These are phyloP conservation scores for Galaxea fascicularis DNA, from an alignment of 92 coral and sea anemone genomes.

Conservation along the genomic window DNA sequence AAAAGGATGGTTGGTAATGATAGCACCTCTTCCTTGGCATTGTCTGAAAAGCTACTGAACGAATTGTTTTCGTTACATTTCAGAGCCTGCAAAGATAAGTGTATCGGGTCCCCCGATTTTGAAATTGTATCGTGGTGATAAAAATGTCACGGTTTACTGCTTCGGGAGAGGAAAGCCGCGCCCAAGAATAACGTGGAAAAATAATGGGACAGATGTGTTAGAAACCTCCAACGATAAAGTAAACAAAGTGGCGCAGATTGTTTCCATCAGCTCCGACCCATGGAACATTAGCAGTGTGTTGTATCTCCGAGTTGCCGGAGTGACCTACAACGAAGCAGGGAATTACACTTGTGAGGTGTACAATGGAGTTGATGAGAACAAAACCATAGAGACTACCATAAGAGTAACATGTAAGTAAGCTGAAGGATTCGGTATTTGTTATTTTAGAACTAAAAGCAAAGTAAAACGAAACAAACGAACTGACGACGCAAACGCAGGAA, in stretches of 20 bases:
- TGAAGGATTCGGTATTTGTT: no score
- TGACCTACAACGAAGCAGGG: slow-evolving; percentile 57
- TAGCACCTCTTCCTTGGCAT: no score
- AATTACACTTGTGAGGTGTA: slow-evolving; percentile 70
- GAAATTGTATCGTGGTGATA: neutral
- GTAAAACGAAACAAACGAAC: neutral
- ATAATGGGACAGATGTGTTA: slow-evolving; percentile 23
- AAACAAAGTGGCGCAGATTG: slow-evolving; percentile 44
- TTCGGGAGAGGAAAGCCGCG: slow-evolving; percentile 63
- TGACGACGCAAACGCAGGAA: neutral
- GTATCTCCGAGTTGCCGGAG: slow-evolving; percentile 56
- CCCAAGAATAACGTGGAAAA: slow-evolving; percentile 57
- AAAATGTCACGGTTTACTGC: slow-evolving; percentile 44
- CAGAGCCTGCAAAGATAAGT: slow-evolving; percentile 8
- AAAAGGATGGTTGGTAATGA: no score
- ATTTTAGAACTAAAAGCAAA: no score
- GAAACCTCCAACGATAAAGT: neutral
- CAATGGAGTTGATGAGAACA: slow-evolving; percentile 7
- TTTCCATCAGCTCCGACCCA: slow-evolving; percentile 32
- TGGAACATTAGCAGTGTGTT: slow-evolving; percentile 54
- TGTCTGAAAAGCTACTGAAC: neutral
- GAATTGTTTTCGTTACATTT: neutral
- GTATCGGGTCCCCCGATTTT: neutral
- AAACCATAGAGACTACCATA: neutral
- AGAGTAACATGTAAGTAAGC: slow-evolving; percentile 3